A percentile compares a stretch with the other conserved stretches of the same genome.
Evolutionary conservation across 2,888 invertebrate species (phyloP).

Genomic region (Noctua janthina): DNA sequence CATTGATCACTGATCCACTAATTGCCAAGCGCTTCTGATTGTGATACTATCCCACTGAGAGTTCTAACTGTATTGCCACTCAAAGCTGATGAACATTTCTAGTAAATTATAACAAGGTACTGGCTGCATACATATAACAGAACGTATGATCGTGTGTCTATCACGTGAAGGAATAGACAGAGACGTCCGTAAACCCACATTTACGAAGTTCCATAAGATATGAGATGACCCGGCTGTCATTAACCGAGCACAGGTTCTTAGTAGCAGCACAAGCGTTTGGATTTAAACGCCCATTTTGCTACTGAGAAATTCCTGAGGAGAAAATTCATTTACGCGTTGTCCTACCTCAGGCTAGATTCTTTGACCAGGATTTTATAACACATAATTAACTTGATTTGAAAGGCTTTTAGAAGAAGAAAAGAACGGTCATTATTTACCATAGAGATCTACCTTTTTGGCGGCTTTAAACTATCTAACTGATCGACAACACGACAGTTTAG

Average conservation of each 20-base stretch:
- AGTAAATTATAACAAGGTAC: background rate
- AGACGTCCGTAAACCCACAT: background rate
- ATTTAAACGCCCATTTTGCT: background rate
- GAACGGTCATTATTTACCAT: background rate
- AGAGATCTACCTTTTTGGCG: background rate
- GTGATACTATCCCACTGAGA: slow-evolving; percentile 28
- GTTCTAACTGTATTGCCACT: slow-evolving; percentile 16
- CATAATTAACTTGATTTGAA: background rate
- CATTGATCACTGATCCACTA: slow-evolving; percentile 35
- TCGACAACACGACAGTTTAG: background rate
- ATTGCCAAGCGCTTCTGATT: slow-evolving; percentile 29
- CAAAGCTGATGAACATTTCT: slow-evolving; percentile 17
- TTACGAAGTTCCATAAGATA: background rate
- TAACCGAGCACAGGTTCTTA: background rate
- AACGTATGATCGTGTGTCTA: background rate
- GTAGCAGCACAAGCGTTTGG: background rate
- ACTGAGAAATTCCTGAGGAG: background rate
- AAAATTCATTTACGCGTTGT: background rate
- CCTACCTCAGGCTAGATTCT: background rate
- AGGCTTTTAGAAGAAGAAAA: background rate
- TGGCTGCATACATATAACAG: background rate
- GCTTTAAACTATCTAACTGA: background rate
- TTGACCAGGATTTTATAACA: background rate
- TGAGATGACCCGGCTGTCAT: background rate
- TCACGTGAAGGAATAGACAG: background rate